These are phyloP conservation scores for Botia almorhae DNA, from an alignment of 2,797 vertebrate species.

Conservation along the genomic window DNA sequence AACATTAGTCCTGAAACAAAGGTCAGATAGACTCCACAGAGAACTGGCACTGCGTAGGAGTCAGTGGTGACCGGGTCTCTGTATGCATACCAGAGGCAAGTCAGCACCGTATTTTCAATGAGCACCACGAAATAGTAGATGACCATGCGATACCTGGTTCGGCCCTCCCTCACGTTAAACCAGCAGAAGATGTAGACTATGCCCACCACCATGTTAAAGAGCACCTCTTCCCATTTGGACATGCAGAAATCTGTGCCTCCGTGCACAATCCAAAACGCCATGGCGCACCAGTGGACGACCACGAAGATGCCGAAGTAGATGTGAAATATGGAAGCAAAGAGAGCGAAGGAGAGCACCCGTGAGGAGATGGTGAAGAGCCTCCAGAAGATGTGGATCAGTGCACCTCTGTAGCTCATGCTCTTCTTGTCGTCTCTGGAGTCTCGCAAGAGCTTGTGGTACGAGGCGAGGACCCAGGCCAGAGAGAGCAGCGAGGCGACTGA, in stretches of 20 bases:
- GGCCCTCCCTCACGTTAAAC: constrained; percentile 99
- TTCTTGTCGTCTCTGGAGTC: constrained; percentile 98
- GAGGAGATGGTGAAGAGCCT: constrained; percentile 99
- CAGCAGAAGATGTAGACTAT: constrained; percentile 99
- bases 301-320: constrained; percentile 99
- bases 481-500: constrained; percentile 96
- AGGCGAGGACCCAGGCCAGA: constrained; percentile 98
- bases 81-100: constrained; percentile 94
- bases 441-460: constrained; percentile 97
- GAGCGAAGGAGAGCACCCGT: constrained; percentile 95
- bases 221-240: constrained; percentile 99
- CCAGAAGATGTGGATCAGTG: constrained; percentile 96
- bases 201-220: constrained; percentile 99
- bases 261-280: constrained; percentile 99
- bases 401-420: constrained; percentile 98
- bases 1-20: constrained; percentile 91
- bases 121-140: constrained; percentile 95
- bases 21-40: constrained; percentile 95
- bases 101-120: constrained; percentile 95
- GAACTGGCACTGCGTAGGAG: constrained; percentile 89
- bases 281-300: constrained; percentile 97
- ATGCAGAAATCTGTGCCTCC: constrained; percentile 99
- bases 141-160: constrained; percentile 95
- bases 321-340: constrained; percentile 99
- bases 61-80: constrained; percentile 91